These are phyloP conservation scores for Ranitomeya variabilis DNA, from an alignment of 2,113 vertebrate species.

Conservation along the genomic window DNA sequence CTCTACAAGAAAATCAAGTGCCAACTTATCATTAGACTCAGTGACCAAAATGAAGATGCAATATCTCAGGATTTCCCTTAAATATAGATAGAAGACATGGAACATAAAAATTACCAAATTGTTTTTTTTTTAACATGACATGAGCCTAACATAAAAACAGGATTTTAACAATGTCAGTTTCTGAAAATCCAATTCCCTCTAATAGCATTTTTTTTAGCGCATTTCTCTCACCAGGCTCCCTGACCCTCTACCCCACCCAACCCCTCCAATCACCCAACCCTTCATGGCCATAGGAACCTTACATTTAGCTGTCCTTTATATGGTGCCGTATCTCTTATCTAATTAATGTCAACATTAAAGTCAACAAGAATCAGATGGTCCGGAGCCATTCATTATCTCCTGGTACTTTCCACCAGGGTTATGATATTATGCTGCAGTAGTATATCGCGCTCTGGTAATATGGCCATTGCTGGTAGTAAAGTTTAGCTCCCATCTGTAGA, in stretches of 20 bases:
- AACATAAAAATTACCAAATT: no score
- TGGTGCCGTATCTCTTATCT: neutral
- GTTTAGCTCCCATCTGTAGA: conserved; percentile 22
- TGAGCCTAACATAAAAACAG: no score
- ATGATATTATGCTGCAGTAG: conserved; percentile 6
- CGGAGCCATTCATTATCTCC: conserved; percentile 45
- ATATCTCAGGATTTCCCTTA: no score
- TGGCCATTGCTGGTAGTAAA: conserved; percentile 37
- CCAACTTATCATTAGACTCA: no score
- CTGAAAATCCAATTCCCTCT: neutral
- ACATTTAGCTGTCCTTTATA: conserved; percentile 42
- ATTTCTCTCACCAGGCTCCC: neutral
- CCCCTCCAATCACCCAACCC: neutral
- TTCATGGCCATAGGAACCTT: conserved; percentile 59
- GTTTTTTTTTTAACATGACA: no score
- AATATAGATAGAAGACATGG: no score
- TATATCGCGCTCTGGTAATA: neutral
- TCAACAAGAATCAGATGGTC: neutral
- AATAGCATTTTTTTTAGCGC: neutral
- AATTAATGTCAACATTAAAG: conserved; percentile 40
- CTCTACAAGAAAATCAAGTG: no score
- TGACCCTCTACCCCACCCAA: neutral
- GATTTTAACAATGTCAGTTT: no score
- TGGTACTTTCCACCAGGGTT: neutral
- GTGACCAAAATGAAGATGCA: no score